phyloP scores from a whole-genome alignment of 2,797 vertebrate genomes.

The Paguma larvata region DNA sequence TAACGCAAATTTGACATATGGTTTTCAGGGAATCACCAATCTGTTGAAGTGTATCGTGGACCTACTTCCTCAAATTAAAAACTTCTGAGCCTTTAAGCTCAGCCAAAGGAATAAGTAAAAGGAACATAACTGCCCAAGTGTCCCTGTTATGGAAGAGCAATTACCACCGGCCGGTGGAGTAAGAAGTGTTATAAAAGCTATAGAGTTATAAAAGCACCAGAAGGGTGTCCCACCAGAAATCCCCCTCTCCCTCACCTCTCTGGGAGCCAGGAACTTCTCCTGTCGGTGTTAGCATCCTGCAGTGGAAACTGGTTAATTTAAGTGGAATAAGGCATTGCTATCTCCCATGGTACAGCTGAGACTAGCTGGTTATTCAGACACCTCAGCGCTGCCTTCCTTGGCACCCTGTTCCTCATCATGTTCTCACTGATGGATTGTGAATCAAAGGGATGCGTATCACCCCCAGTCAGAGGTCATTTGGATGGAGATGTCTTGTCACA shows the following conservation, averaged over 20 bases:
- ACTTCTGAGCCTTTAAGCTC: neutral
- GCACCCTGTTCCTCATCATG: neutral
- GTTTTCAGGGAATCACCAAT: neutral
- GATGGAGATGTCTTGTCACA: neutral
- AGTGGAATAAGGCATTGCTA: neutral
- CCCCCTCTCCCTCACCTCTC: neutral
- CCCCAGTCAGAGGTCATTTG: neutral
- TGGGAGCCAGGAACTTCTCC: neutral
- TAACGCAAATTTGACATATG: neutral
- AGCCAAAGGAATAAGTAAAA: neutral
- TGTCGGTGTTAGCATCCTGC: neutral
- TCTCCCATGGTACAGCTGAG: neutral
- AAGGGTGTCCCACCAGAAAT: neutral
- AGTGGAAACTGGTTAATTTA: neutral
- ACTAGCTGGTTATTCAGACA: neutral
- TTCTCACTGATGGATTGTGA: neutral
- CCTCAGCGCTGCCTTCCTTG: neutral
- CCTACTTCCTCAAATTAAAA: neutral
- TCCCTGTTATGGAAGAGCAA: neutral
- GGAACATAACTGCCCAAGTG: neutral
- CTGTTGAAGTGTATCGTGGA: neutral
- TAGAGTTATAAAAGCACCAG: neutral
- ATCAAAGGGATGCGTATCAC: neutral
- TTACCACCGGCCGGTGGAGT: neutral
- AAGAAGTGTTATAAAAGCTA: neutral